Evolutionary conservation across 2,888 invertebrate genomes (phyloP).

Genomic region (Atrina japonica): DNA sequence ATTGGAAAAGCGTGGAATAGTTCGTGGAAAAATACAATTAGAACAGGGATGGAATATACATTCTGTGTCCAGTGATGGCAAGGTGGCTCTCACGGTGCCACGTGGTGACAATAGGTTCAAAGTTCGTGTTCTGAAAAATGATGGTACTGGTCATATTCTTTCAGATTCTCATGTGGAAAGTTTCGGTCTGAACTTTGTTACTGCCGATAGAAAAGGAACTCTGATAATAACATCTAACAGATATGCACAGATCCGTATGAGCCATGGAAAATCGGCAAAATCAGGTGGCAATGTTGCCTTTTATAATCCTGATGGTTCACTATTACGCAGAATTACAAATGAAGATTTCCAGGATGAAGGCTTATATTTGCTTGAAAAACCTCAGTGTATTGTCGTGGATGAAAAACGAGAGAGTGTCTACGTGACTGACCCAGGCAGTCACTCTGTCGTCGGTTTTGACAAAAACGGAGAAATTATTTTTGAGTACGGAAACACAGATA

Average conservation of each 20-base stretch:
- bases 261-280: conserved; percentile 65
- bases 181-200: conserved; percentile 69
- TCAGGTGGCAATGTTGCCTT: conserved; percentile 71
- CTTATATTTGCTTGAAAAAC: conserved; percentile 68
- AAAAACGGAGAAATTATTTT: conserved; percentile 65
- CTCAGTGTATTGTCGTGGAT: conserved; percentile 64
- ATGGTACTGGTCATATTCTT: conserved; percentile 63
- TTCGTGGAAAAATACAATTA: conserved; percentile 67
- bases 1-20: conserved; percentile 71
- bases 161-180: conserved; percentile 69
- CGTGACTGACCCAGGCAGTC: conserved; percentile 68
- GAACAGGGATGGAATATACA: conserved; percentile 70
- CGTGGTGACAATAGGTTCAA: conserved; percentile 74
- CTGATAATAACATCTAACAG: conserved; percentile 70
- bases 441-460: conserved; percentile 66
- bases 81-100: conserved; percentile 66
- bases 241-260: conserved; percentile 62
- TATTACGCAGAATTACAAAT: conserved; percentile 67
- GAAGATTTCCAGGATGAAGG: conserved; percentile 64
- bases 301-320: conserved; percentile 61
- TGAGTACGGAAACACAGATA: conserved; percentile 69
- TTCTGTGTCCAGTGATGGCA: conserved; percentile 70
- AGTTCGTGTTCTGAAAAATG: conserved; percentile 68
- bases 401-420: conserved; percentile 60
- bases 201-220: conserved; percentile 62